phyloP scores from a whole-genome alignment of 2,113 vertebrate species.

The Danionella cerebrum region DNA sequence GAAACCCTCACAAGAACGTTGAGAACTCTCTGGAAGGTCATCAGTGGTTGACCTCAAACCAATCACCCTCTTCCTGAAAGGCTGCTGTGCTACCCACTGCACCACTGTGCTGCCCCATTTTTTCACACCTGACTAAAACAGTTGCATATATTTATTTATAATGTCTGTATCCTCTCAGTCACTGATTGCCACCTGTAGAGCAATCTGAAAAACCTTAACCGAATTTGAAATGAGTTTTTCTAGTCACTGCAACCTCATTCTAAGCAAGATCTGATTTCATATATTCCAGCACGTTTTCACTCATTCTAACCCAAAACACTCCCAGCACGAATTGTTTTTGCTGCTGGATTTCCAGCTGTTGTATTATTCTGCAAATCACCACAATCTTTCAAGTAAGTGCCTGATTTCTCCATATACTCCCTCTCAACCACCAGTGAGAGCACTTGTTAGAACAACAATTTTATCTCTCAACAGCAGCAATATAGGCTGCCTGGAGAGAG shows the following conservation, averaged over 20 bases:
- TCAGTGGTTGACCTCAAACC: too few species aligned
- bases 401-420: background rate
- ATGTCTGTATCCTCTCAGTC: too few species aligned
- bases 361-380: background rate
- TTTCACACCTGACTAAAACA: too few species aligned
- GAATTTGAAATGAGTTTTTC: background rate
- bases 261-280: background rate
- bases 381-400: background rate
- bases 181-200: too few species aligned
- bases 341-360: background rate
- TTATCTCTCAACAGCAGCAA: background rate
- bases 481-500: background rate
- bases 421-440: background rate
- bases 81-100: too few species aligned
- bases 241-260: background rate
- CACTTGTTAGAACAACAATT: background rate
- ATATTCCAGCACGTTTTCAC: background rate
- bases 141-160: too few species aligned
- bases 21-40: too few species aligned
- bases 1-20: too few species aligned
- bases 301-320: background rate
- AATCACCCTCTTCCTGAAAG: too few species aligned
- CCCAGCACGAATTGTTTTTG: background rate
- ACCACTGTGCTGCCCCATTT: too few species aligned
- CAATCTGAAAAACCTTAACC: too few species aligned